Conservation (phyloP, 2,888 invertebrate genomes). For the Loripinus fragilis region DNA sequence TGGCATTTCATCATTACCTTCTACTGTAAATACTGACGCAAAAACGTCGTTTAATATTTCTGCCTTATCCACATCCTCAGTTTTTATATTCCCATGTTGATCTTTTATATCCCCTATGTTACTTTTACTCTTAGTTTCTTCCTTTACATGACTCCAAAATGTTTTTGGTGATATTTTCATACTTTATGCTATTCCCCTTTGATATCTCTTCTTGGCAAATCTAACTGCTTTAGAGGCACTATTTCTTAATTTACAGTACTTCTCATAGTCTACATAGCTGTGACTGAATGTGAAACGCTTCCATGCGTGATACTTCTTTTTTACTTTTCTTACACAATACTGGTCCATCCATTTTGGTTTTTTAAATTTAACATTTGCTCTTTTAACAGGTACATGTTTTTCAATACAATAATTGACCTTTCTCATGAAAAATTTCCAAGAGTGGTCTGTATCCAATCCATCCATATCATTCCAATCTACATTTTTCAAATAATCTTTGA, state of each 20-base stretch:
- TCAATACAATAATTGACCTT: background rate
- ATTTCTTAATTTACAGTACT: constrained; percentile 14
- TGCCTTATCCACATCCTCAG: constrained; percentile 11
- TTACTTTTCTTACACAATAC: constrained; percentile 11
- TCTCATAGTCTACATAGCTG: background rate
- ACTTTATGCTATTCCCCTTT: background rate
- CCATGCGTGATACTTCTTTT: constrained; percentile 31
- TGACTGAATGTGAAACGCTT: constrained; percentile 26
- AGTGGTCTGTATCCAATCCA: background rate
- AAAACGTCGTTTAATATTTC: constrained; percentile 22
- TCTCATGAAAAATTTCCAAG: constrained; percentile 6
- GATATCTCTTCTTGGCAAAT: background rate
- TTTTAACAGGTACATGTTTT: constrained; percentile 13
- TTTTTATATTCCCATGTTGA: background rate
- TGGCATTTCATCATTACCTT: constrained; percentile 18
- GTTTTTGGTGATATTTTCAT: background rate
- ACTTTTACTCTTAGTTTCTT: constrained; percentile 14
- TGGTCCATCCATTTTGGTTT: background rate
- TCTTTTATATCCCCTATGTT: background rate
- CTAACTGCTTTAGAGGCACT: background rate
- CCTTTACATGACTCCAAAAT: constrained; percentile 14
- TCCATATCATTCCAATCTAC: constrained; percentile 1
- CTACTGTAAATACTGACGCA: constrained; percentile 21
- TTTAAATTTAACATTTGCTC: too few relatives aligned
- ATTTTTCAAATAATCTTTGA: constrained; percentile 8